Evolutionary conservation across 1,140 invertebrate genomes (phyloP), one percentile per base, ranked within the genome.

Genomic region (Drosophila willistoni): DNA sequence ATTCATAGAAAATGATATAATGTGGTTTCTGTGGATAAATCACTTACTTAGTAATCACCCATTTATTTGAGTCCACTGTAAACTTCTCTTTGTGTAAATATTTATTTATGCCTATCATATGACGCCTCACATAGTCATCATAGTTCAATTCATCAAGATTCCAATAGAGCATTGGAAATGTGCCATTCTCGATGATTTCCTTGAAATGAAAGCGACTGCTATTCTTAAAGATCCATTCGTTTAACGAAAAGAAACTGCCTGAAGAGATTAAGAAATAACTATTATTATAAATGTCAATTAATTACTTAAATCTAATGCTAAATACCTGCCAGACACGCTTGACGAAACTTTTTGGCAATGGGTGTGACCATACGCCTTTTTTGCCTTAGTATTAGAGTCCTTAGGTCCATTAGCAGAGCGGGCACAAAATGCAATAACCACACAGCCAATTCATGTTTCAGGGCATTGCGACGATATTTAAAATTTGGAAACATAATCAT

Each of bases 401-500:
- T 89, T 2, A 96, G 77, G 85, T 98, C 97, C 64, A 96, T 93
- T 0, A 97, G 72, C 70, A 96, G 95, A 0, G 97, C 96, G 0
- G 97, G 97, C 22, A 97, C 83, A 79, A 95, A 95, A 81, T 98
- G 97, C 14, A 96, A 94, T 10, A 95, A 91, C 5, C 95, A 92
- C 44, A 96, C 94, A 76, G 94, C 95, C 33, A 97, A 92, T 10
- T 94, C 94, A 81, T 98, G 96, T 55, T 96, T 92, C 1, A 95
- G 85, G 41, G 95, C 93, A 64, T 95, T 97, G 3, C 95, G 96
- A 39, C 96, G 95, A 87, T 97, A 97, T 5, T 94, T 94, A 84
- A 97, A 96, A 59, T 95, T 95, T 3, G 97, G 97, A 92, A 97
- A 98, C 96, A 96, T 96, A 90, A 96, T 94, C n/a, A 97, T 94